Evolutionary conservation across 2,888 invertebrate genomes (phyloP).

Genomic region (Rosalia funebris): DNA sequence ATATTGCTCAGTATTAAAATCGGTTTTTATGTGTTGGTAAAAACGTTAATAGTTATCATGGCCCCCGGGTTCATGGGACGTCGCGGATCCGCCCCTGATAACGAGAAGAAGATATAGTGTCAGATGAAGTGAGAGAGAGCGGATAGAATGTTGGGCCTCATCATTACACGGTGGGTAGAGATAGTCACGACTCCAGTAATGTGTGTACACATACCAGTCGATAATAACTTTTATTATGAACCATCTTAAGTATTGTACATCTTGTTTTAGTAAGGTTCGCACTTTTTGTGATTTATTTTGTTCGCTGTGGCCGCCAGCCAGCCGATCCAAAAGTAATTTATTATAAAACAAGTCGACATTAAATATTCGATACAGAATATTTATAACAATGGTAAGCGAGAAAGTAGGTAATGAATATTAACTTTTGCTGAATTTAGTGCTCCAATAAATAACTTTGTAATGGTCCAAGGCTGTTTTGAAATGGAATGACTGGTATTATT

Average conservation of each 20-base stretch:
- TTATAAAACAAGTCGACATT: constrained; percentile 33
- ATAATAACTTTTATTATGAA: constrained; percentile 63
- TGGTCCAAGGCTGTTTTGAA: constrained; percentile 26
- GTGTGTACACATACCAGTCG: constrained; percentile 63
- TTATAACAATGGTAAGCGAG: constrained; percentile 45
- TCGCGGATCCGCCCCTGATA: constrained; percentile 43
- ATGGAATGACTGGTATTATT: constrained; percentile 37
- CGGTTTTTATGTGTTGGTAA: no score
- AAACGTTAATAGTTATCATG: no score
- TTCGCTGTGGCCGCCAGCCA: constrained; percentile 41
- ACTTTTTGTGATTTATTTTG: constrained; percentile 54
- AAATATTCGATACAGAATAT: constrained; percentile 46
- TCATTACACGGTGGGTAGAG: constrained; percentile 65
- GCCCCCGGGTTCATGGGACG: no score
- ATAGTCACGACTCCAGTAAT: constrained; percentile 63
- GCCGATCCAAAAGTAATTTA: constrained; percentile 16
- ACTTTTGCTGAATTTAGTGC: constrained; percentile 41
- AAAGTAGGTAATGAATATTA: constrained; percentile 48
- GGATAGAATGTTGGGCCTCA: constrained; percentile 55
- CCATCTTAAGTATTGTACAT: constrained; percentile 60
- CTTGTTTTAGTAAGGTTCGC: constrained; percentile 59
- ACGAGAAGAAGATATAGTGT: constrained; percentile 51
- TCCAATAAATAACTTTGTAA: constrained; percentile 31
- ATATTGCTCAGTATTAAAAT: no score
- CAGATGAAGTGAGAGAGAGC: constrained; percentile 46